Evolutionary conservation across 2,888 invertebrate species (phyloP), one percentile per base, ranked within the genome.

Genomic region (Penaeus monodon): DNA sequence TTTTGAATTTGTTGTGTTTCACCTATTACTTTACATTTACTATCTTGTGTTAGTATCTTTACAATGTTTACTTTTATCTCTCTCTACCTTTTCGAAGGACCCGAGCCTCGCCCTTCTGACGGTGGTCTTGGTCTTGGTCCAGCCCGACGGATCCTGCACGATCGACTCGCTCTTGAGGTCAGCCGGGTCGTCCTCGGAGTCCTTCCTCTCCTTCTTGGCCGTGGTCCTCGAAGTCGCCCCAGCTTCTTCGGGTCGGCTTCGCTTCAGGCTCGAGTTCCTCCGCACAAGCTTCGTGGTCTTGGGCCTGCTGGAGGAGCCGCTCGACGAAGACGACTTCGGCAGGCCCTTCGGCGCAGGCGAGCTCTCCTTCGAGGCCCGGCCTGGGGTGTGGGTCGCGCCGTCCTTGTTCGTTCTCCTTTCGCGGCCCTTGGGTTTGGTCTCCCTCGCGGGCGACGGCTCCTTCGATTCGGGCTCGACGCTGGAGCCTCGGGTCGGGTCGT

Each of bases 41-140:
- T 29, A 29, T 27, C 7, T 74, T 33, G 29, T 44, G 14, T 74
- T 4, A 2, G 2, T 3, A 33, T 74, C 22, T 74, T 74, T 74
- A 74, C 44, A 33, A 38, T 0, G 22, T n/a, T 68, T 24, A 8
- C 10, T 12, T n/a, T 70, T 70, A 2, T 27, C 3, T 33, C 27
- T 73, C 81, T 10, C 27, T 64, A 88, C 88, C 88, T 88, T 88
- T 33, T 88, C 88, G 12, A 66, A 14, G 33, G 88, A 80, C n/a
- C 84, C 84, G 8, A 88, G 88, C 65, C 88, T 68, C 64, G 88
- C 68, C 24, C 84, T 74, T 57, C 84, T 84, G 33, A 88, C 88
- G 3, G 88, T 88, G 49, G 88, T 88, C 68, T 81, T 84, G 24
- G 88, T 88, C 44, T 68, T 79, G 33, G 84, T 88, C 84, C 80